These are phyloP conservation scores for Cotesia chilonis DNA, from an alignment of 1,140 invertebrate genomes.

Conservation along the genomic window DNA sequence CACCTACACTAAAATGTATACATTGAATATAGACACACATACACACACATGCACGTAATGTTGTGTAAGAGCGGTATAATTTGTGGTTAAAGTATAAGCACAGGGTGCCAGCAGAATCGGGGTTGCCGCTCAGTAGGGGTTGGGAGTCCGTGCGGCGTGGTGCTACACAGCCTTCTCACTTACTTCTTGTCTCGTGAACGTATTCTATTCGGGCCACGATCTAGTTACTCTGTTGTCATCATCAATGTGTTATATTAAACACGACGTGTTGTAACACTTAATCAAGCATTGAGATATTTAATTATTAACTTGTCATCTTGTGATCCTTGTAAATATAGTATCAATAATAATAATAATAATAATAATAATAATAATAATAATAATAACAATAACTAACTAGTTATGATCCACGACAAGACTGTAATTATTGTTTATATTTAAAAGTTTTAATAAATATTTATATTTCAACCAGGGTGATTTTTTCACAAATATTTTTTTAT, in stretches of 20 bases:
- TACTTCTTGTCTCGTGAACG: too few species aligned
- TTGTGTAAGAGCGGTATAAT: too few species aligned
- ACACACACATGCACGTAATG: background rate
- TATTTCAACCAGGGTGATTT: too few species aligned
- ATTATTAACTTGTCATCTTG: background rate
- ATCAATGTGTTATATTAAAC: background rate
- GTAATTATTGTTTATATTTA: too few species aligned
- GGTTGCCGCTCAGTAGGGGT: constrained; percentile 36
- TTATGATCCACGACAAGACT: too few species aligned
- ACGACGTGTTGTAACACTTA: background rate
- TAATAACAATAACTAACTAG: too few species aligned
- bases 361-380: too few species aligned
- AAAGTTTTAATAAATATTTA: too few species aligned
- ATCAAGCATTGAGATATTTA: constrained; percentile 10
- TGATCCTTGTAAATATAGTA: background rate
- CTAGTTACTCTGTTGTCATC: constrained; percentile 12
- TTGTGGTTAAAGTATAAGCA: too few species aligned
- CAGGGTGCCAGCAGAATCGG: constrained; percentile 19
- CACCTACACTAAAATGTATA: background rate
- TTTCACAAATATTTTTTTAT: too few species aligned
- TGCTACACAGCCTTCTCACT: background rate
- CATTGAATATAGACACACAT: background rate
- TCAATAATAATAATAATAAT: too few species aligned
- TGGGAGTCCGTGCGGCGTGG: constrained; percentile 29
- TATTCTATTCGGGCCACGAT: constrained; percentile 13